Evolutionary conservation across 2,113 vertebrate species (phyloP).

Genomic region (Brachyhypopomus occidentalis): DNA sequence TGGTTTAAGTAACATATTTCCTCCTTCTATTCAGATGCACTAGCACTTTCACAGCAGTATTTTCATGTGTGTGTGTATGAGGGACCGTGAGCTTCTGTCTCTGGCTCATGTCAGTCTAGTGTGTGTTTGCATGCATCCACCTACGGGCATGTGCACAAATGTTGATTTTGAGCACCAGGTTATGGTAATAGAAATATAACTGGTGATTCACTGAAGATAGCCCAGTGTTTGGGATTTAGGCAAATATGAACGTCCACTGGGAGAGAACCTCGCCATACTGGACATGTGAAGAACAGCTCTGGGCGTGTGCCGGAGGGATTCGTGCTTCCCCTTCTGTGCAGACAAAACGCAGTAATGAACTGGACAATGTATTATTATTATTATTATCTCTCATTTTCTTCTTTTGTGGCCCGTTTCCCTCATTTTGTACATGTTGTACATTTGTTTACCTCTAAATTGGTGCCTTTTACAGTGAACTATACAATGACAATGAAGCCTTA

Average conservation of each 20-base stretch:
- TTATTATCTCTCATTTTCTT: not conserved
- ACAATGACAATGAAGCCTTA: conserved; percentile 30
- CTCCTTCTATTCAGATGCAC: conserved; percentile 64
- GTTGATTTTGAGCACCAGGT: not conserved
- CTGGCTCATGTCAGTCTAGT: conserved; percentile 9
- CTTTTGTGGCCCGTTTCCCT: conserved; percentile 17
- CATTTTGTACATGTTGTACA: conserved; percentile 18
- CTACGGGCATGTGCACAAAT: not conserved
- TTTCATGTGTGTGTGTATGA: conserved; percentile 42
- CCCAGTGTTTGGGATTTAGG: not conserved
- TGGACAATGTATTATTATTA: not conserved
- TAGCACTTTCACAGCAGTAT: conserved; percentile 69
- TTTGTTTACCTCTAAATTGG: conserved; percentile 34
- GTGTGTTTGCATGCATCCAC: conserved; percentile 15
- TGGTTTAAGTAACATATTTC: conserved; percentile 40
- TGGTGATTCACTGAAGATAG: not conserved
- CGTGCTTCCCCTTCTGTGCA: not conserved
- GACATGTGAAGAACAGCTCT: not conserved
- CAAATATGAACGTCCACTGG: not conserved
- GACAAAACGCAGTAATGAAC: not conserved
- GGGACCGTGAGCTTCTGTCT: conserved; percentile 30
- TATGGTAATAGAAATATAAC: conserved; percentile 4
- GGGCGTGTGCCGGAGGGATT: not conserved
- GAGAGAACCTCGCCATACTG: not conserved
- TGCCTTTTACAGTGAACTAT: conserved; percentile 41